Evolutionary conservation across 1,140 invertebrate genomes (phyloP).

Genomic region (Aphaenogaster floridana): DNA sequence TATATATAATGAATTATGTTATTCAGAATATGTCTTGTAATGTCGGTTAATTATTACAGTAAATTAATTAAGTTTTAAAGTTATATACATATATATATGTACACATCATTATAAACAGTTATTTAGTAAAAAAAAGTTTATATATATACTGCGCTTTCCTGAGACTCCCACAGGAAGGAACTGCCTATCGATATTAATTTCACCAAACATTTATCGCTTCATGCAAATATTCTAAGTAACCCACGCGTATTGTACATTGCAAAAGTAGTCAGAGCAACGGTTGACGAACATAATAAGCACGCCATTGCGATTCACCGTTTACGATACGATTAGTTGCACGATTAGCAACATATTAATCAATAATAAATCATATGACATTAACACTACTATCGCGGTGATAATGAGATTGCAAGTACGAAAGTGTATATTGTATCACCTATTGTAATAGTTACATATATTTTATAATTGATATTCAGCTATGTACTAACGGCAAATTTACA

Average conservation of each 20-base stretch:
- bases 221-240: slow-evolving; percentile 57
- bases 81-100: slow-evolving; percentile 59
- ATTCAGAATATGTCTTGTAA: slow-evolving; percentile 69
- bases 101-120: slow-evolving; percentile 70
- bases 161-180: slow-evolving; percentile 51
- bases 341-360: slow-evolving; percentile 69
- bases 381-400: slow-evolving; percentile 60
- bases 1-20: slow-evolving; percentile 74
- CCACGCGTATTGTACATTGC: slow-evolving; percentile 82
- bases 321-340: slow-evolving; percentile 65
- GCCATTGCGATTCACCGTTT: slow-evolving; percentile 66
- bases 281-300: slow-evolving; percentile 75
- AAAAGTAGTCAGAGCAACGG: slow-evolving; percentile 83
- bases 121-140: slow-evolving; percentile 68
- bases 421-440: slow-evolving; percentile 78
- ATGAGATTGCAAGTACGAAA: slow-evolving; percentile 67
- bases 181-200: slow-evolving; percentile 71
- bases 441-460: slow-evolving; percentile 80
- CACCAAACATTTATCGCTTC: slow-evolving; percentile 53
- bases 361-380: slow-evolving; percentile 44
- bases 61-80: slow-evolving; percentile 68
- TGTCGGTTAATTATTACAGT: slow-evolving; percentile 45
- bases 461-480: slow-evolving; percentile 80
- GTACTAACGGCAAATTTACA: slow-evolving; percentile 69
- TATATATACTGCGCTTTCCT: slow-evolving; percentile 61